These are phyloP conservation scores for Smithornis capensis DNA, from an alignment of 2,113 vertebrate genomes.

Conservation along the genomic window DNA sequence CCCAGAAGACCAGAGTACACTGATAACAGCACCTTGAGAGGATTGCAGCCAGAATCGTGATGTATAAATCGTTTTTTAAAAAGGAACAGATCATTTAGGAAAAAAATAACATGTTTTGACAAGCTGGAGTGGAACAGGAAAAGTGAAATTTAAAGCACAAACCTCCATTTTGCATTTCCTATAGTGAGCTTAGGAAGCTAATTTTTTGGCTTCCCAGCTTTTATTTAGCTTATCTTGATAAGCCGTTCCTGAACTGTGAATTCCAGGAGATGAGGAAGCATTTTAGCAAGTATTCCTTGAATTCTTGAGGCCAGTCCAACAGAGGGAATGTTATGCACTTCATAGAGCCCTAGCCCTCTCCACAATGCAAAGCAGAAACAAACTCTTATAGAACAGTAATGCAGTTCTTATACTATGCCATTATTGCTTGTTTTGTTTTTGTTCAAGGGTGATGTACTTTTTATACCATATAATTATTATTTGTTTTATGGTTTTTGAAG, in stretches of 20 bases:
- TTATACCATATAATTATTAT: not conserved
- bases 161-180: not conserved
- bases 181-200: not conserved
- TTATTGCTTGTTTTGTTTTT: not conserved
- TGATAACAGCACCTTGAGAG: not conserved
- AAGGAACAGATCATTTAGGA: not conserved
- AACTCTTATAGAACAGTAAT: not conserved
- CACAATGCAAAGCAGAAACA: not conserved
- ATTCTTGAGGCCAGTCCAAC: not conserved
- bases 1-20: not conserved
- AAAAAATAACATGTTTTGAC: not conserved
- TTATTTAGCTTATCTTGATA: not conserved
- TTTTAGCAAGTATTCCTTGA: not conserved
- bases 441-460: not conserved
- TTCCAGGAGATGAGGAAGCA: not conserved
- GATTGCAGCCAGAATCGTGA: not conserved
- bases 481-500: not conserved
- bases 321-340: no score
- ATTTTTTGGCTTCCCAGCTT: not conserved
- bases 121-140: not conserved
- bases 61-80: not conserved
- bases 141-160: not conserved
- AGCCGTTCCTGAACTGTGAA: not conserved
- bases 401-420: not conserved
- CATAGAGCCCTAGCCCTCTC: not conserved